These are phyloP conservation scores for Perca fluviatilis DNA, from an alignment of 2,113 vertebrate species.

Conservation along the genomic window DNA sequence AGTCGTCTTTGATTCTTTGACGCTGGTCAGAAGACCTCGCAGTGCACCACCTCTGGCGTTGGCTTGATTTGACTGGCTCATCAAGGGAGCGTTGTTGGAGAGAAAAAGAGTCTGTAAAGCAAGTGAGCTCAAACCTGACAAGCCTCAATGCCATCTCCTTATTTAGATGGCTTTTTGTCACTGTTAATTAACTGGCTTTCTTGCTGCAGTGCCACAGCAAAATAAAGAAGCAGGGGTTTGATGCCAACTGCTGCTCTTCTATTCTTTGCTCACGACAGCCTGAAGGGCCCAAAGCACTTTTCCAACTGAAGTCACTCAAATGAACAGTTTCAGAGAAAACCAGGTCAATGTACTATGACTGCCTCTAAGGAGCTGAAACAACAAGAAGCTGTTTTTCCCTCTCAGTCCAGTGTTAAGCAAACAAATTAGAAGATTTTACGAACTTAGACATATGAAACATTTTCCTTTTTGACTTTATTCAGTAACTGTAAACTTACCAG, in stretches of 20 bases:
- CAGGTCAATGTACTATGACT: slow-evolving; percentile 73
- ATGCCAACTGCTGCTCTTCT: slow-evolving; percentile 62
- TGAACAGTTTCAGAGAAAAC: slow-evolving; percentile 74
- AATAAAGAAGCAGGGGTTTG: slow-evolving; percentile 55
- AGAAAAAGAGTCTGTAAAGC: slow-evolving; percentile 43
- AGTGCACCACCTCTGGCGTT: slow-evolving; percentile 31
- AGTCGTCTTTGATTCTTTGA: slow-evolving; percentile 47
- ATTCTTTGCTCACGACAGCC: slow-evolving; percentile 56
- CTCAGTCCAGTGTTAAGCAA: slow-evolving; percentile 14
- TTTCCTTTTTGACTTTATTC: slow-evolving; percentile 9
- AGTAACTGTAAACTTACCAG: not conserved
- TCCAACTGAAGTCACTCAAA: slow-evolving; percentile 60
- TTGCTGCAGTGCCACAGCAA: slow-evolving; percentile 46
- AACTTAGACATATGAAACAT: slow-evolving; percentile 31
- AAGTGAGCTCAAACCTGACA: slow-evolving; percentile 61
- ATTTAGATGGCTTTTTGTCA: slow-evolving; percentile 79
- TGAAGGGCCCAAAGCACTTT: slow-evolving; percentile 56
- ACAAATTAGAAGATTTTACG: slow-evolving; percentile 16
- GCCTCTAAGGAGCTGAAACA: slow-evolving; percentile 60
- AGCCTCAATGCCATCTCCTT: slow-evolving; percentile 48
- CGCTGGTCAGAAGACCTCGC: slow-evolving; percentile 32
- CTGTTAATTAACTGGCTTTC: slow-evolving; percentile 76
- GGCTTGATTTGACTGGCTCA: slow-evolving; percentile 57
- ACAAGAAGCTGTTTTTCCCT: slow-evolving; percentile 35
- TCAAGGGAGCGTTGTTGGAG: slow-evolving; percentile 26